Evolutionary conservation across 2,113 vertebrate species (phyloP).

Genomic region (Prinia subflava): DNA sequence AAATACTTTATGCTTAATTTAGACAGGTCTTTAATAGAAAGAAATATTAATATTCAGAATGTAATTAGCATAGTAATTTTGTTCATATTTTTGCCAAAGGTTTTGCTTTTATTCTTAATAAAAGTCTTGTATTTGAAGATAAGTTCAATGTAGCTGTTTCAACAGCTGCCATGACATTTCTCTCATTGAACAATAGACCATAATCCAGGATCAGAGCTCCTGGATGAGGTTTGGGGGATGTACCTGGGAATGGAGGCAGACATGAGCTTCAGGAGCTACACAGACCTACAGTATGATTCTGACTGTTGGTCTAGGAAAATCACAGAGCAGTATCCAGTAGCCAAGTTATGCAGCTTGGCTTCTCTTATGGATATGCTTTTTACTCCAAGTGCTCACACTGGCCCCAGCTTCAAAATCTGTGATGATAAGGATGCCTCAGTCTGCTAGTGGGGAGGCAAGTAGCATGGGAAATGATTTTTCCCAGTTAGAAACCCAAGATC

Average conservation of each 20-base stretch:
- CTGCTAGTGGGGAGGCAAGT: not conserved
- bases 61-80: not conserved
- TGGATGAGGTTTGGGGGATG: not conserved
- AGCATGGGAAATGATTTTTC: not conserved
- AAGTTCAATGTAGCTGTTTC: not conserved
- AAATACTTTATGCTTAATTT: not conserved
- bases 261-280: not conserved
- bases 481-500: not conserved
- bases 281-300: not conserved
- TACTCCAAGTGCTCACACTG: not conserved
- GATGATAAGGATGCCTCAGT: not conserved
- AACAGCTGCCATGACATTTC: not conserved
- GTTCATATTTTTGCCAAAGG: not conserved
- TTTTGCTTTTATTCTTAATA: not conserved
- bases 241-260: not conserved
- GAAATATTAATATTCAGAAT: not conserved
- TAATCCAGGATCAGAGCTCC: not conserved
- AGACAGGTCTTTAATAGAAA: not conserved
- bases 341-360: not conserved
- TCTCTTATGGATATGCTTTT: not conserved
- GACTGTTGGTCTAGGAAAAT: not conserved
- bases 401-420: not conserved
- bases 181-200: not conserved
- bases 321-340: not conserved
- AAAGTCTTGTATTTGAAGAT: not conserved